These are phyloP conservation scores for Actinia equina DNA, from an alignment of 64 coral and sea anemone species.

Conservation along the genomic window DNA sequence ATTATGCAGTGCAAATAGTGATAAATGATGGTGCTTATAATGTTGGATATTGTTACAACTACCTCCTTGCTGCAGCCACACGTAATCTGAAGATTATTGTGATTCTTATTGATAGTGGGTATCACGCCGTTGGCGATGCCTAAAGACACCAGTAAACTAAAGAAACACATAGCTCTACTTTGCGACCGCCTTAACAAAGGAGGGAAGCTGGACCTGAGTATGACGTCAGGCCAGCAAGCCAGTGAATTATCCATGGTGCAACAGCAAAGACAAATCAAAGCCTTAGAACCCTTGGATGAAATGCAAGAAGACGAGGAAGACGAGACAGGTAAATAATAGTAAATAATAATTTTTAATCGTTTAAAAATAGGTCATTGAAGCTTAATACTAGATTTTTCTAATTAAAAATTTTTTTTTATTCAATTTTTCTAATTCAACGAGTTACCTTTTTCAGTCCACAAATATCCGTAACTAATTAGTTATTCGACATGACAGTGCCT, in stretches of 20 bases:
- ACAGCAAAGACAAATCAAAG: conserved; percentile 65
- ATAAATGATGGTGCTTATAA: no score
- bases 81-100: not conserved
- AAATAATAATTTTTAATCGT: not conserved
- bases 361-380: no score
- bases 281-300: conserved; percentile 69
- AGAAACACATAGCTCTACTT: conserved; percentile 90
- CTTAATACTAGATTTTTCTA: not conserved
- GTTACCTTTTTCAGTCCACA: not conserved
- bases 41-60: no score
- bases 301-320: conserved; percentile 74
- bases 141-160: conserved; percentile 84
- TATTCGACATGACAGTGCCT: no score
- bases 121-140: conserved; percentile 71
- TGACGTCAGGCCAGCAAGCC: conserved; percentile 57
- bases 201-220: conserved; percentile 66
- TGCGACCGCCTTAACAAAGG: conserved; percentile 92
- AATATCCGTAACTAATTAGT: not conserved
- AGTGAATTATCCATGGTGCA: conserved; percentile 58
- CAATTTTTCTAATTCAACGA: not conserved
- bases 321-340: conserved; percentile 48
- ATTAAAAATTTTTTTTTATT: not conserved
- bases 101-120: conserved; percentile 36
- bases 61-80: no score
- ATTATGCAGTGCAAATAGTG: no score